Conservation (phyloP, 2,113 vertebrate species). For the Sterrhoptilus dennistouni region DNA sequence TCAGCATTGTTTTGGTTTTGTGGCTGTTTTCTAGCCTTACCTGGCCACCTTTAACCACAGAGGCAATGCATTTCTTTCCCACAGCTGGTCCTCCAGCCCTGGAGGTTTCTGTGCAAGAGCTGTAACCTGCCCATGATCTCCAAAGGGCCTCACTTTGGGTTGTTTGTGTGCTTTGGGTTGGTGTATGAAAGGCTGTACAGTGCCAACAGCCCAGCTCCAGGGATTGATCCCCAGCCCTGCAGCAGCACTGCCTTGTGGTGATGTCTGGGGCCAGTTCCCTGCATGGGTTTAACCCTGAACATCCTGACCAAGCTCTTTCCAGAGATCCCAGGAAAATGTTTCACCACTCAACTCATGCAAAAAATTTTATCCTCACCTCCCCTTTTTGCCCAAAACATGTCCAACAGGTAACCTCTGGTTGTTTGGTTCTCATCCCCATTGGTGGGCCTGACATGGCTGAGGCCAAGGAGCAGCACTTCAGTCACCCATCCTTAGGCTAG, state of each 20-base stretch:
- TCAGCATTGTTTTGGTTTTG: background rate
- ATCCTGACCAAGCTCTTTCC: background rate
- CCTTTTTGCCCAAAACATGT: background rate
- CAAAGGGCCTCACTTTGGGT: background rate
- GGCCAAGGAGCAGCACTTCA: background rate
- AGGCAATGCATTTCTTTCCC: background rate
- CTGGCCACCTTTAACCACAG: fast-evolving
- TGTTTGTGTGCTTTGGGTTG: background rate
- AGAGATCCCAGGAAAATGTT: background rate
- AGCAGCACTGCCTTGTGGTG: background rate
- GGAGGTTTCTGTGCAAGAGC: background rate
- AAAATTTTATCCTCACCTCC: background rate
- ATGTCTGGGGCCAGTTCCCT: background rate
- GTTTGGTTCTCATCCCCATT: background rate
- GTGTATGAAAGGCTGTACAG: fast-evolving
- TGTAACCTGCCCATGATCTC: background rate
- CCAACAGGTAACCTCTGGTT: background rate
- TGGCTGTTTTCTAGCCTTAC: background rate
- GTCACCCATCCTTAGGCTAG: background rate
- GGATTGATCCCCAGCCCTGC: background rate
- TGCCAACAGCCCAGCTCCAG: background rate
- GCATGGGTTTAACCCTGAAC: background rate
- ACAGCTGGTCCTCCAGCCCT: background rate
- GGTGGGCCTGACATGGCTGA: background rate
- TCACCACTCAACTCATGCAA: background rate